phyloP scores from a whole-genome alignment of 1,140 invertebrate genomes.

The Propsilocerus akamusi region DNA sequence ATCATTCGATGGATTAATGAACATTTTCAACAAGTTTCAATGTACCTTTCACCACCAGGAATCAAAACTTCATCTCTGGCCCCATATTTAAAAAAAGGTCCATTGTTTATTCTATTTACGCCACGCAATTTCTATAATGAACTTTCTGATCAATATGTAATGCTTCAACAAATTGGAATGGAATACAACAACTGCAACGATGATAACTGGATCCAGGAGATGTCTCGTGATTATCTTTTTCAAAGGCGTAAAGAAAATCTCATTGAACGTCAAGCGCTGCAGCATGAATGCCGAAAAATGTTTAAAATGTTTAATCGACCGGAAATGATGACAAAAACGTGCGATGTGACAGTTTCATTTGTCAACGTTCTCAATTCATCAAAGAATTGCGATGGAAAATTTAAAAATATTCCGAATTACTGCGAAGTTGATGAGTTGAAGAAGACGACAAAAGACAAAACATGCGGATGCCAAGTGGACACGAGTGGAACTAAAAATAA shows the following conservation, averaged over 20 bases:
- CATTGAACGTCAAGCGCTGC: background rate
- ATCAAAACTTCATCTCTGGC: conserved; percentile 40
- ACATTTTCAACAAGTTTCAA: conserved; percentile 32
- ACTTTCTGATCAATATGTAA: conserved; percentile 36
- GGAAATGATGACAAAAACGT: background rate
- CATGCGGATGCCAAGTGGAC: background rate
- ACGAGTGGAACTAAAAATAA: background rate
- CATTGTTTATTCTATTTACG: conserved; percentile 49
- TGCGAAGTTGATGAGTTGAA: background rate
- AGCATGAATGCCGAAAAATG: background rate
- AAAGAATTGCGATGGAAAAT: background rate
- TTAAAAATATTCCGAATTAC: background rate
- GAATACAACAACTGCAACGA: conserved; percentile 45
- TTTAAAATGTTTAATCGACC: background rate
- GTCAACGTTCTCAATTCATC: background rate
- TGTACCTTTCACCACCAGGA: conserved; percentile 42
- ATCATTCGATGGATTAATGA: conserved; percentile 36
- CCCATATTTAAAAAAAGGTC: conserved; percentile 37
- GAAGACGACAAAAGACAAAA: too few relatives aligned
- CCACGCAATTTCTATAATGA: conserved; percentile 42
- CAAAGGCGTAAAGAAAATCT: conserved; percentile 7
- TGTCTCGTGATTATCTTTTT: conserved; percentile 14
- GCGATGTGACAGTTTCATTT: background rate
- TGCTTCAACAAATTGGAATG: conserved; percentile 40
- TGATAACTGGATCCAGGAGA: conserved; percentile 25